Base-by-base conservation (phyloP, 2,888 invertebrate species). In the Drosophila parthenogenetica region DNA sequence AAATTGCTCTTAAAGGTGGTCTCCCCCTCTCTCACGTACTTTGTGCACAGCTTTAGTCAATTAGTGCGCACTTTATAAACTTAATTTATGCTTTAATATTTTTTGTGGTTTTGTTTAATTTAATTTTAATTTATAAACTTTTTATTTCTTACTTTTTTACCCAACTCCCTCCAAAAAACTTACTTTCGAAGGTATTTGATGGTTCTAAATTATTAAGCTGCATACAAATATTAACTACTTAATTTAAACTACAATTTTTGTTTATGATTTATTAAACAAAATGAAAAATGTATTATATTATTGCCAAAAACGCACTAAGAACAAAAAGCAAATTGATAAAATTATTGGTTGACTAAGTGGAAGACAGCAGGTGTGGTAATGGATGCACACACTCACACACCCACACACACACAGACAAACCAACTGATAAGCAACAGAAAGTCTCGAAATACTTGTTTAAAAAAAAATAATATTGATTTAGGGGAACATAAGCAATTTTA, bases 391-490 rank as follows among this genome's bases (percentile, higher is more conserved):
- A 70, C 14, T 55, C 66, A 70, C 22, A 72, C 53, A 75, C n/a
- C n/a, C 63, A 64, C 53, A 69, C 51, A 73, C 45, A 76, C 35
- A 70, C 68, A 61, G 32, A 70, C 51, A 66, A 46, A 71, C 69
- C 70, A 46, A 71, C 69, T 69, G 14, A 68, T 45, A 63, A 55
- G 42, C 76, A 46, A 42, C 35, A 45, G 46, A 58, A 35, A 73
- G 82, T 86, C 88, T 88, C 89, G 84, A 88, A 88, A 73, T 87
- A 87, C 70, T 73, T 81, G 74, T 81, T 14, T 59, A 42, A 35
- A 46, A 14, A 25, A 35, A 42, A 46, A 42, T 49, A 42, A 65
- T n/a, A 32, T 16, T 32, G 32, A 32, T 5, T 5, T 29, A 8
- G 25, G 37, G 35, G 29, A 54, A 42, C 43, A 59, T 60, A 48